Base-by-base conservation (phyloP, 2,797 vertebrate genomes). In the Sebastes jordani region DNA sequence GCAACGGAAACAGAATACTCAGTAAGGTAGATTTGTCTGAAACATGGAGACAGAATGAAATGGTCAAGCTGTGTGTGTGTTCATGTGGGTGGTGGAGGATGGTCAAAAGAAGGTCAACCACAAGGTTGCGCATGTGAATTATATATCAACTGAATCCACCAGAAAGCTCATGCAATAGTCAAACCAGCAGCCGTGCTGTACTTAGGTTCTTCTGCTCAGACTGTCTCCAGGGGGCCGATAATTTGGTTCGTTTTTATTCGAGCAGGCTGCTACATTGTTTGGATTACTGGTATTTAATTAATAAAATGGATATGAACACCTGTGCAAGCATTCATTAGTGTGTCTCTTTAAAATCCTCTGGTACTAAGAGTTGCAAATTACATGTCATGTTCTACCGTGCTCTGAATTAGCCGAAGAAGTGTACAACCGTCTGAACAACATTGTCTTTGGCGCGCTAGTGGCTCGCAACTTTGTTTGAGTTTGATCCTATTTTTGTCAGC, bases 301-400 rank as follows among this genome's bases (percentile, higher is more conserved):
- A 84, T 88, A 60, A 82, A 87, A 78, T 65, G 14, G 59, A 71
- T 76, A 61, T 74, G 76, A 89, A 74, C 89, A 90, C 82, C 84
- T 88, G 82, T 74, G 74, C 80, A 30, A 30, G 78, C 76, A 79
- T 81, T 88, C 71, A 87, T 86, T 81, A 86, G 70, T 7, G 58
- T 22, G 14, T 70, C 66, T 72, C 64, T 86, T 75, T 71, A 81
- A 84, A 82, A 85, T 59, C 5, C 16, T 27, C 5, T 3, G 54
- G 54, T 56, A 64, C 72, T 62, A 58, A 74, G 34, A 82, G 72
- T 63, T 85, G 70, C 46, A 76, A 82, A 87, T 84, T n/a, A 59
- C 63, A 64, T 2, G 76, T 77, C 27, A 18, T 83, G 83, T 74
- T 49, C 14, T 54, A 14, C 58, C 32, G 8, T 14, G 11, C 63